Evolutionary conservation across 2,888 invertebrate genomes (phyloP), one percentile per base, ranked within the genome.

Genomic region (Andricus curvator): DNA sequence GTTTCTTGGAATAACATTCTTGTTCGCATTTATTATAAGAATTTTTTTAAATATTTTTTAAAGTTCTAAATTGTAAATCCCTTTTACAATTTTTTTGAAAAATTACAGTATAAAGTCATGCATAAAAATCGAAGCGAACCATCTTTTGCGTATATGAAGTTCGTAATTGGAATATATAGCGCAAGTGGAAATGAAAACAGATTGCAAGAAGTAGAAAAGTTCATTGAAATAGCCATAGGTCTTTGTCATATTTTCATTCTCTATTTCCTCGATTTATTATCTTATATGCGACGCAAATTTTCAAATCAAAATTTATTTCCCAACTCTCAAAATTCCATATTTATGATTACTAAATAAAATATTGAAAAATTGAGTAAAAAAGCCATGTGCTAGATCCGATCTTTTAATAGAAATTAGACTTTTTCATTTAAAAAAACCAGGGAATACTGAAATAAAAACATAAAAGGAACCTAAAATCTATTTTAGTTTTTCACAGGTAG

Each of bases 171-270:
- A 68, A 68, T 44, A 48, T 44, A 68, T 41, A 48, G 68, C 68
- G 68, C 25, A 68, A 68, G 9, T 20, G 68, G 41, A 68, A 68
- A 68, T 68, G 68, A 68, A 68, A 68, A 68, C 41, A 44, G 44
- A 68, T 68, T 41, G 44, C 68, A 68, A 68, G 25, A 67, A 67
- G 22, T 22, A 67, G 20, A 37, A 67, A 67, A 37, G 22, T 62
- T 25, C 6, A 67, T 37, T 67, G 44, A 68, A 68, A 68, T 2
- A 41, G 41, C 62, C 15, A 25, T 25, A 25, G 15, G 15, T 25
- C 25, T 13, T 25, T 15, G 15, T 62, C 25, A n/a, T 25, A 17
- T 62, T 62, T 25, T 13, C 25, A 25, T 15, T 62, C 13, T 0
- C 1, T 25, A 62, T 5, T 25, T 62, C 11, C 11, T 62, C 15